phyloP scores from a whole-genome alignment of 2,797 vertebrate genomes.

The Sternarchorhynchus goeldii region DNA sequence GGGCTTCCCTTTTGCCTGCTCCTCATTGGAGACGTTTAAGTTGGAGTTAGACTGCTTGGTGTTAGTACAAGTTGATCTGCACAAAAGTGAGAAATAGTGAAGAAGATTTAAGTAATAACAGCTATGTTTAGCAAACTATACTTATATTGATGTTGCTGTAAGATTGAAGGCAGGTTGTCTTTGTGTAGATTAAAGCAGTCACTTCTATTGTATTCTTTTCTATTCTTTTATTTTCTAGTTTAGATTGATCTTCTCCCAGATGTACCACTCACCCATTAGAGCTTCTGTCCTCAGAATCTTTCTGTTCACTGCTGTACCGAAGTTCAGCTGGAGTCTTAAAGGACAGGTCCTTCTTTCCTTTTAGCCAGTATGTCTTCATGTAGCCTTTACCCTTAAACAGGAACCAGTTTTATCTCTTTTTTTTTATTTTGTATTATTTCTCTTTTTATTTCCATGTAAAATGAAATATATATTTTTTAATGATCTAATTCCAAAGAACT shows the following conservation, averaged over 20 bases:
- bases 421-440: conserved; percentile 29
- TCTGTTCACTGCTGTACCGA: conserved; percentile 73
- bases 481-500: background rate
- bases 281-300: conserved; percentile 72
- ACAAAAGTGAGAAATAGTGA: background rate
- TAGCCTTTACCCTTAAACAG: conserved; percentile 70
- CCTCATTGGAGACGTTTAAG: conserved; percentile 65
- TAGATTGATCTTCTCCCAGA: background rate
- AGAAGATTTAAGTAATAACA: background rate
- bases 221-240: background rate
- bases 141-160: no score
- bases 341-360: conserved; percentile 75
- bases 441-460: background rate
- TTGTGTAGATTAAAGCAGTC: background rate
- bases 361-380: conserved; percentile 81
- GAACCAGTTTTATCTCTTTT: conserved; percentile 7
- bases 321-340: conserved; percentile 75
- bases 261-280: conserved; percentile 69
- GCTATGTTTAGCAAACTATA: background rate
- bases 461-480: no score
- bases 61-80: conserved; percentile 68
- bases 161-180: background rate
- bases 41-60: conserved; percentile 70
- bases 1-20: conserved; percentile 68
- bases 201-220: background rate